Evolutionary conservation across 2,797 vertebrate species (phyloP).

Genomic region (Morelia viridis): DNA sequence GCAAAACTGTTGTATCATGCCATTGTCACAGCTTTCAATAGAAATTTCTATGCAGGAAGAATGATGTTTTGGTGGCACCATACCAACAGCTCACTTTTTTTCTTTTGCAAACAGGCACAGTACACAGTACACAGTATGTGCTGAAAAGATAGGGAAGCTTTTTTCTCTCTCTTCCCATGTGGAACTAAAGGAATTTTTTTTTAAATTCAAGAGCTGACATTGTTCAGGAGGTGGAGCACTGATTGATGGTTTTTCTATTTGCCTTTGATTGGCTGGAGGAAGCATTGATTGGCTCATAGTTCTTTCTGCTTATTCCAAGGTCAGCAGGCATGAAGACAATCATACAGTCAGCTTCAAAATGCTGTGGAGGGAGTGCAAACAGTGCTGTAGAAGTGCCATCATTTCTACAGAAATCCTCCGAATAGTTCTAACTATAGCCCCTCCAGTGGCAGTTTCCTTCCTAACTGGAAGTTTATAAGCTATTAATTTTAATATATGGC

Average conservation of each 20-base stretch:
- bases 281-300: neutral
- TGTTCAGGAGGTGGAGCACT: neutral
- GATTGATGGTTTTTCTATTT: neutral
- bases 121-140: neutral
- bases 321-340: neutral
- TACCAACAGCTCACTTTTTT: neutral
- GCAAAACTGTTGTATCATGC: neutral
- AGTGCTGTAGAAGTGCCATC: neutral
- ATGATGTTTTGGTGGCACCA: neutral
- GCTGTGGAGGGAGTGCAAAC: neutral
- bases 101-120: neutral
- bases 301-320: neutral
- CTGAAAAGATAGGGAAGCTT: neutral
- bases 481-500: neutral
- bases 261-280: neutral
- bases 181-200: neutral
- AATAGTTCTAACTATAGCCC: neutral
- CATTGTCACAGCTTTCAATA: neutral
- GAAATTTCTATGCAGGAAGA: neutral
- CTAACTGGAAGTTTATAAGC: neutral
- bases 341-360: neutral
- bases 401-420: neutral
- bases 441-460: neutral
- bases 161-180: neutral
- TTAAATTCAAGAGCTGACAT: neutral